Evolutionary conservation across 2,888 invertebrate species (phyloP).

Genomic region (Opisthograptis luteolata): DNA sequence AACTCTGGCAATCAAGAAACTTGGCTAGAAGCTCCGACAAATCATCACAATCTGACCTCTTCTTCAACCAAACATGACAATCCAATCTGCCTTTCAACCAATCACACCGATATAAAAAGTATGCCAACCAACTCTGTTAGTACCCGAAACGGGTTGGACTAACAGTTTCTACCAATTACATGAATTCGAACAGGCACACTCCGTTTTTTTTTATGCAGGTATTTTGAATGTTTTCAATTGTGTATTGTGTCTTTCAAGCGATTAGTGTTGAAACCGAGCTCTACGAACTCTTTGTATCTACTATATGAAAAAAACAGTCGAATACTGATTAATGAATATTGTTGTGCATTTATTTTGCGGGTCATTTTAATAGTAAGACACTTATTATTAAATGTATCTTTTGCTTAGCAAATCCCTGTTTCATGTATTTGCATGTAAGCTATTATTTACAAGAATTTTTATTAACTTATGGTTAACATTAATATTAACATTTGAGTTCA

Average conservation of each 20-base stretch:
- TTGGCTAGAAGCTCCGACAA: slow-evolving; percentile 22
- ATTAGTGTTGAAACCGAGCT: slow-evolving; percentile 14
- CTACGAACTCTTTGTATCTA: slow-evolving; percentile 22
- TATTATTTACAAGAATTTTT: not conserved
- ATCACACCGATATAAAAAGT: not conserved
- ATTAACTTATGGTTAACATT: no score
- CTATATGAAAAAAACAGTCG: no score
- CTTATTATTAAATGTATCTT: not conserved
- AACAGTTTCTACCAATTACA: no score
- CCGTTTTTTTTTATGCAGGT: slow-evolving; percentile 3
- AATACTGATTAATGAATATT: no score
- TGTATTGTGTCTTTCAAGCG: no score
- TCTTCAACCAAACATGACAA: not conserved
- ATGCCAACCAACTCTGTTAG: no score
- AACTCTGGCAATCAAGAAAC: slow-evolving; percentile 34
- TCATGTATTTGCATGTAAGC: not conserved
- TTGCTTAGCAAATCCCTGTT: not conserved
- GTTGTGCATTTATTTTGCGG: slow-evolving; percentile 2
- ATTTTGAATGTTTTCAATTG: no score
- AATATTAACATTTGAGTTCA: not conserved
- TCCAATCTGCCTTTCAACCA: not conserved
- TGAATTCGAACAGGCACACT: not conserved
- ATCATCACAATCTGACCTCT: not conserved
- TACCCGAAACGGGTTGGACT: no score
- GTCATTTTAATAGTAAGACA: not conserved